These are phyloP conservation scores for Xanthorhoe spadicearia DNA, from an alignment of 2,888 invertebrate genomes.

Conservation along the genomic window DNA sequence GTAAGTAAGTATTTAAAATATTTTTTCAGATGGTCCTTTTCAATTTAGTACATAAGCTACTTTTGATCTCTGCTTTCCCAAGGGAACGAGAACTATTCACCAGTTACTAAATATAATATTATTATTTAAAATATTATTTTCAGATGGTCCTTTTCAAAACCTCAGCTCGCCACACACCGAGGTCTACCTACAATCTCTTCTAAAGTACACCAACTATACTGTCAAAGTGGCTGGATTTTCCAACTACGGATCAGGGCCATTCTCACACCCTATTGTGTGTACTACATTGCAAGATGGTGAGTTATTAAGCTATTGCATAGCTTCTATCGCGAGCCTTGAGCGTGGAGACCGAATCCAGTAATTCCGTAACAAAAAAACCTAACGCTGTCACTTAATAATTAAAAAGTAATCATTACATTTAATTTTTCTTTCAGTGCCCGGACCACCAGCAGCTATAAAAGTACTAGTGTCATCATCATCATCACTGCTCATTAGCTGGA, in stretches of 20 bases:
- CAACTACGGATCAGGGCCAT: conserved; percentile 92
- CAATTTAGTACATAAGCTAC: too few relatives aligned
- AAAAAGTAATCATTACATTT: neutral
- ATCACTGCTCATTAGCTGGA: conserved; percentile 93
- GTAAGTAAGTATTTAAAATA: too few relatives aligned
- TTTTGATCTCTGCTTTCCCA: neutral
- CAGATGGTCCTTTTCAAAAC: conserved; percentile 75
- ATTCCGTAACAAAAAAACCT: too few relatives aligned
- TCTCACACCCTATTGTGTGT: conserved; percentile 90
- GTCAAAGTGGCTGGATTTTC: conserved; percentile 93
- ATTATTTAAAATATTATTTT: conserved; percentile 40
- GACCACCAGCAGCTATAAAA: conserved; percentile 92
- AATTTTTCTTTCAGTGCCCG: conserved; percentile 90
- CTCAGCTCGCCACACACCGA: conserved; percentile 89
- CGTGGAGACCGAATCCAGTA: too few relatives aligned
- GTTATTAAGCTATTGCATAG: too few relatives aligned
- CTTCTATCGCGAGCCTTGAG: too few relatives aligned
- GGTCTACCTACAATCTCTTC: conserved; percentile 90
- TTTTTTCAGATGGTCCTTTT: too few relatives aligned
- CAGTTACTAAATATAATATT: too few relatives aligned
- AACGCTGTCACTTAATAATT: too few relatives aligned
- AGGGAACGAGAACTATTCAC: neutral
- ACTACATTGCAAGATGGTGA: conserved; percentile 93
- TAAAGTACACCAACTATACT: conserved; percentile 94
- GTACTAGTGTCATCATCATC: conserved; percentile 91